Evolutionary conservation across 2,797 vertebrate genomes (phyloP), one percentile per base, ranked within the genome.

Genomic region (Australoheros facetus): DNA sequence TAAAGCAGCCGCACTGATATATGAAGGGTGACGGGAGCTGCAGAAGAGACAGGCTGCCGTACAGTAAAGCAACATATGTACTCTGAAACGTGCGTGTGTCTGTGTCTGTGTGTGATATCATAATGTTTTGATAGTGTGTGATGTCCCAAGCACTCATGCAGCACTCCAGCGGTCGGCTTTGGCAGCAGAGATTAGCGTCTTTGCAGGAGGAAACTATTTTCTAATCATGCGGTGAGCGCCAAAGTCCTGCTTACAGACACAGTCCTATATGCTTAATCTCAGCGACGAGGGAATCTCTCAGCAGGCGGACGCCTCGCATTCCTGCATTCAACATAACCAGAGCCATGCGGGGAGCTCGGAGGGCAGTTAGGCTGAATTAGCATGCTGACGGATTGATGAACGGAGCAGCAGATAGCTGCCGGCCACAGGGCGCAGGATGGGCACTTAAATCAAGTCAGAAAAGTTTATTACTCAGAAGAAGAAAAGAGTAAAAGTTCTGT

Each of bases 131-230:
- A 75, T 60, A 48, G 77, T 26, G 28, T 70, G 64, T 39, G 71
- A 74, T 5, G 75, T 83, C 70, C 71, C 39, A 42, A 72, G 77
- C 60, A 73, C 66, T 85, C 78, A 69, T 1, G 1, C 59, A 42
- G 71, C 84, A 45, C 55, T 64, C 42, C 30, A 56, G 69, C 6
- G 32, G 85, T 45, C 45, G 28, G 54, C 21, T 58, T 66, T 83
- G 81, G 79, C 86, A 84, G 85, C 48, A 37, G 73, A 85, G 77
- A 85, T 86, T 76, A 79, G 77, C 30, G 42, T 85, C 66, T 23
- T 56, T 23, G 73, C 84, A 80, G 69, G 19, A 75, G 75, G 78
- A 90, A 89, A 76, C 70, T 69, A 81, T 88, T 83, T 86, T 84
- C 71, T 79, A 81, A 87, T 84, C 87, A 79, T 79, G 81, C 77